Base-by-base conservation (phyloP, 2,113 vertebrate species). In the Oncorhynchus kisutch region DNA sequence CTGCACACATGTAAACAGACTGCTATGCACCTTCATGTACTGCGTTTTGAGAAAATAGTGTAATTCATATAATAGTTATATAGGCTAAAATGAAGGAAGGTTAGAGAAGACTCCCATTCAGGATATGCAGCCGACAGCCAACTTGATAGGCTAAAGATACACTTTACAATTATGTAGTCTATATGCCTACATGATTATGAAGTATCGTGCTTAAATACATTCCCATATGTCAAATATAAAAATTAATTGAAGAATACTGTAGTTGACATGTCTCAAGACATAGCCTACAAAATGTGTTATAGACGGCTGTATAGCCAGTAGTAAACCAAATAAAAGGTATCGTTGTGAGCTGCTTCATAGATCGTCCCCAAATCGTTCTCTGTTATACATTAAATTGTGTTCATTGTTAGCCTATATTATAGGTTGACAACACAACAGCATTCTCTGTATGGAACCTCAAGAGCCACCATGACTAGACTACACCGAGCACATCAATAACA, bases 101-200 rank as follows among this genome's bases (percentile, higher is more conserved):
- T 65, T 18, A 8, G 5, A 75, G 71, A 31, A 18, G 24, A 78
- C 89, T 90, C 89, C 91, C 91, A 92, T 45, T 45, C 39, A 45
- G 27, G 27, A 2, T 11, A 9, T 80, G 85, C 84, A 18, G 8
- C 59, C 59, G 78, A 77, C 83, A 88, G 76, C 84, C 84, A 79
- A 84, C 70, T 74, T 45, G 65, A 62, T 72, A 24, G 27, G 6
- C 34, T 34, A 34, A 34, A 34, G 34, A 34, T 34, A 34, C 5
- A 45, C 39, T 45, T 45, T 45, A 45, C 9, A 45, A 45, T 45
- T 3, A 11, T 45, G 39, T 45, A 12, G 9, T 9, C 39, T 45
- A 54, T 54, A 54, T 18, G 51, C 1, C 16, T 5, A 54, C 16
- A 54, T 54, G 16, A 54, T 54, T 54, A 54, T 54, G 16, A 14